Percentiles rank a stretch among this genome's conserved stretches.
Evolutionary conservation across 2,888 invertebrate species (phyloP).

Genomic region (Callinectes sapidus): DNA sequence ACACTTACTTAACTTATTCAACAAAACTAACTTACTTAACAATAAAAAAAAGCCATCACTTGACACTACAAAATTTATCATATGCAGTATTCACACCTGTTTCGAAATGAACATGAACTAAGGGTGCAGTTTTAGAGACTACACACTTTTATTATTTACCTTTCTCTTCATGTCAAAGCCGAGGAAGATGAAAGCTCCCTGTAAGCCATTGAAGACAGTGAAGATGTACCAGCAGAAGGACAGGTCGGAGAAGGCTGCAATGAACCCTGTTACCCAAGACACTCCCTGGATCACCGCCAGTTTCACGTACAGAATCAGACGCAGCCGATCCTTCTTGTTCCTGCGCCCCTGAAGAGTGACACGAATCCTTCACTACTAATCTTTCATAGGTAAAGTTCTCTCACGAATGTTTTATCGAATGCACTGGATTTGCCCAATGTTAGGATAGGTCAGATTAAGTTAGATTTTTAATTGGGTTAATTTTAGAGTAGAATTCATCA

Average conservation of each 20-base stretch:
- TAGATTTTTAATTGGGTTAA: too few species aligned
- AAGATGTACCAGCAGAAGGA: conserved; percentile 77
- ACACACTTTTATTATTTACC: conserved; percentile 62
- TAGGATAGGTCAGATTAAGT: too few species aligned
- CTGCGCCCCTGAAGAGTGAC: conserved; percentile 23
- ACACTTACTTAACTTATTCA: too few species aligned
- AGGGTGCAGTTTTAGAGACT: not conserved
- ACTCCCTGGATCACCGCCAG: conserved; percentile 77
- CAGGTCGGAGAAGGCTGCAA: conserved; percentile 75
- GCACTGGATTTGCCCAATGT: too few species aligned
- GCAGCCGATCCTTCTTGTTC: conserved; percentile 73
- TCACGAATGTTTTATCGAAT: too few species aligned
- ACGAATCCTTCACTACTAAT: not conserved
- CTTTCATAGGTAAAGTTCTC: not conserved
- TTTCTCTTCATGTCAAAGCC: conserved; percentile 75
- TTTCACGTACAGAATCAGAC: conserved; percentile 75
- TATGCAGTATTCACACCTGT: not conserved
- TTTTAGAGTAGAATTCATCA: too few species aligned
- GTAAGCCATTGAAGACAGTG: conserved; percentile 77
- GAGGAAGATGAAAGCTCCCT: conserved; percentile 77
- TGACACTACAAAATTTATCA: too few species aligned
- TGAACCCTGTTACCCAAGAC: conserved; percentile 77
- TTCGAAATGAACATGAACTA: not conserved
- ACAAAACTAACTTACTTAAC: too few species aligned
- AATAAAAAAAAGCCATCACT: too few species aligned